Evolutionary conservation across 2,113 vertebrate genomes (phyloP).

Genomic region (Perca flavescens): DNA sequence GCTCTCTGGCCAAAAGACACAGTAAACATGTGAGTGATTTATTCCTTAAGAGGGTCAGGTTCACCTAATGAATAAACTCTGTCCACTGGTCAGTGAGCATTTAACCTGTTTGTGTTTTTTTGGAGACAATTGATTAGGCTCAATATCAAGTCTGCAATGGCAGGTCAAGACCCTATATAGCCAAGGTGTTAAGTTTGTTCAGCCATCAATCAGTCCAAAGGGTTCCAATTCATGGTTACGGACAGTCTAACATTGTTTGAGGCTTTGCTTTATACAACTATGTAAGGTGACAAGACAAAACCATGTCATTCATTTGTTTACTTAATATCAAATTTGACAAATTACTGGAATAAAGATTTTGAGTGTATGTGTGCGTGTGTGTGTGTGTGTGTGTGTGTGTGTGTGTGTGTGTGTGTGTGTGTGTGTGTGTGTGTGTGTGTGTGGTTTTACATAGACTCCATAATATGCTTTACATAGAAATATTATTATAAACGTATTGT

Average conservation of each 20-base stretch:
- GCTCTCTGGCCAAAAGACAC: not conserved
- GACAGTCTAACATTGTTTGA: slow-evolving; percentile 4
- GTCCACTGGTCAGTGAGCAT: slow-evolving; percentile 20
- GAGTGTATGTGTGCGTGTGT: not conserved
- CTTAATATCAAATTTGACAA: slow-evolving; percentile 1
- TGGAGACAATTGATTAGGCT: slow-evolving; percentile 35
- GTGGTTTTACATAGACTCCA: not conserved
- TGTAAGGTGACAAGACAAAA: not conserved
- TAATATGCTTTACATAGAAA: not conserved
- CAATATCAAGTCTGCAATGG: slow-evolving; percentile 22
- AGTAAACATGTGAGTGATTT: slow-evolving; percentile 26
- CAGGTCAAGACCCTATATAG: slow-evolving; percentile 33
- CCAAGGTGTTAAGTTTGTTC: slow-evolving; percentile 25
- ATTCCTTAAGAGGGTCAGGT: slow-evolving; percentile 36
- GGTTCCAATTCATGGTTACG: slow-evolving; percentile 19
- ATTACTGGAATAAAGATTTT: not conserved
- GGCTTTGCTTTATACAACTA: slow-evolving; percentile 2
- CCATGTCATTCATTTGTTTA: not conserved
- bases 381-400: not conserved
- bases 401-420: not conserved
- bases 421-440: not conserved
- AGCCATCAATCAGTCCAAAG: slow-evolving; percentile 15
- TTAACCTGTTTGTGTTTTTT: slow-evolving; percentile 30
- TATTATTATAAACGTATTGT: not conserved
- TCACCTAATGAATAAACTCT: slow-evolving; percentile 41